Conservation (phyloP, 2,113 vertebrate species). For the Myocastor coypus region DNA sequence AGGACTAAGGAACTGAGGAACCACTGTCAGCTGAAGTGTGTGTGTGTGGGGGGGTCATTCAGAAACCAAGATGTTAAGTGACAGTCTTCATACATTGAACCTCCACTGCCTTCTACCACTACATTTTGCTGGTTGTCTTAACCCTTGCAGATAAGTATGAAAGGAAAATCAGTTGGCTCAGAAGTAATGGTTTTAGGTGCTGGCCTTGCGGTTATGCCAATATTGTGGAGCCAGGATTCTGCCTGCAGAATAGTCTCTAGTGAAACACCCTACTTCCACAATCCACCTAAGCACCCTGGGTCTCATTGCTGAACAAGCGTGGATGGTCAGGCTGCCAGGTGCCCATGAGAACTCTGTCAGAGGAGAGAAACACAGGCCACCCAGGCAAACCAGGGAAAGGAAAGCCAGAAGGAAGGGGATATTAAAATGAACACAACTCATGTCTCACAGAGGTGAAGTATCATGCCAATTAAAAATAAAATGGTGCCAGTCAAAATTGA, state of each 20-base stretch:
- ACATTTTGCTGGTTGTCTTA: background rate
- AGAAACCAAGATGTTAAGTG: background rate
- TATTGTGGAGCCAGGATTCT: too few species aligned
- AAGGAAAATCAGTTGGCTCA: background rate
- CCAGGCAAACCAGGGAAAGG: background rate
- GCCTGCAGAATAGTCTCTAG: background rate
- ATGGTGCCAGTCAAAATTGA: background rate
- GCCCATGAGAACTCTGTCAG: background rate
- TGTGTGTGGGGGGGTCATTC: too few species aligned
- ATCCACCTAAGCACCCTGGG: fast-evolving
- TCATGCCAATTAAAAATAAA: background rate
- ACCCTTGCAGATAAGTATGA: background rate
- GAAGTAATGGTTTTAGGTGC: background rate
- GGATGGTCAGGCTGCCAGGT: too few species aligned
- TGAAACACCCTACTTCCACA: background rate
- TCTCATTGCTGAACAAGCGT: background rate
- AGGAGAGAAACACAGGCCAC: background rate
- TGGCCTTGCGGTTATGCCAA: background rate
- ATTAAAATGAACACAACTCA: background rate
- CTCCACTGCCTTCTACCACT: background rate
- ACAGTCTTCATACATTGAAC: background rate
- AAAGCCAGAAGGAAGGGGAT: background rate
- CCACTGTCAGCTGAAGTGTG: background rate
- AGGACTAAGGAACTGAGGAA: background rate
- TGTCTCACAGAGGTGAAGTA: background rate